A percentile compares a stretch with the other conserved stretches of the same genome.
These are phyloP conservation scores for Eurytoma adleriae DNA, from an alignment of 2,888 invertebrate genomes.

Conservation along the genomic window DNA sequence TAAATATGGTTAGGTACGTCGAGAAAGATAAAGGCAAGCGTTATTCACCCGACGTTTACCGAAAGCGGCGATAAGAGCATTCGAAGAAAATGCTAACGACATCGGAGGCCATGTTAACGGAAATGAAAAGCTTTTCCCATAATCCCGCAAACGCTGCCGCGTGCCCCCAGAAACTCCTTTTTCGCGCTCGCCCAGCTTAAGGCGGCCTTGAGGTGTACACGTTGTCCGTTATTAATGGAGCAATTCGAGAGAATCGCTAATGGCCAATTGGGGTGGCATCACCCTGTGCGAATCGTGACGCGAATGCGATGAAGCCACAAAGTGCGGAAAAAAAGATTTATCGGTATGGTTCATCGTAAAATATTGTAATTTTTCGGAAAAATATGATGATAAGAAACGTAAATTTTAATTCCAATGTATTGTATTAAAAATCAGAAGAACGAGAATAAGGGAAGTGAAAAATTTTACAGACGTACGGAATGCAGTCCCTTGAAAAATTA, in stretches of 20 bases:
- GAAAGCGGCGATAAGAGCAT: conserved; percentile 10
- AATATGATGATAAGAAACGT: no score
- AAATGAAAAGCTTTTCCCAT: conserved; percentile 35
- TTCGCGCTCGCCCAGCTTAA: not conserved
- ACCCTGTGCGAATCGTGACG: conserved; percentile 21
- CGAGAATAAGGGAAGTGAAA: no score
- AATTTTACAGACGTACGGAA: no score
- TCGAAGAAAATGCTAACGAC: conserved; percentile 31
- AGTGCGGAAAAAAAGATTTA: not conserved
- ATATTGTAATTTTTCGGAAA: no score
- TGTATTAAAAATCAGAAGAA: no score
- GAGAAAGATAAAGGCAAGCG: conserved; percentile 12
- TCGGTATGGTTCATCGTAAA: no score
- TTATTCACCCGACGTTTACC: not conserved
- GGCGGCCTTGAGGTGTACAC: not conserved
- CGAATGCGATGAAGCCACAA: conserved; percentile 9
- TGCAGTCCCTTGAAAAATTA: no score
- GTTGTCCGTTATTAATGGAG: conserved; percentile 43
- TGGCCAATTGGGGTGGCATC: conserved; percentile 34
- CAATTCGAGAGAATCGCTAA: conserved; percentile 42
- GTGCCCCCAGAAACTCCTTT: not conserved
- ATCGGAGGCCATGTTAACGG: not conserved
- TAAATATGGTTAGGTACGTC: conserved; percentile 19
- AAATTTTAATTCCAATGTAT: no score
- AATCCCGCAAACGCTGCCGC: not conserved